A percentile compares a stretch with the other conserved stretches of the same genome.
Conservation (phyloP, 2,888 invertebrate genomes). For the Julus scandinavius region DNA sequence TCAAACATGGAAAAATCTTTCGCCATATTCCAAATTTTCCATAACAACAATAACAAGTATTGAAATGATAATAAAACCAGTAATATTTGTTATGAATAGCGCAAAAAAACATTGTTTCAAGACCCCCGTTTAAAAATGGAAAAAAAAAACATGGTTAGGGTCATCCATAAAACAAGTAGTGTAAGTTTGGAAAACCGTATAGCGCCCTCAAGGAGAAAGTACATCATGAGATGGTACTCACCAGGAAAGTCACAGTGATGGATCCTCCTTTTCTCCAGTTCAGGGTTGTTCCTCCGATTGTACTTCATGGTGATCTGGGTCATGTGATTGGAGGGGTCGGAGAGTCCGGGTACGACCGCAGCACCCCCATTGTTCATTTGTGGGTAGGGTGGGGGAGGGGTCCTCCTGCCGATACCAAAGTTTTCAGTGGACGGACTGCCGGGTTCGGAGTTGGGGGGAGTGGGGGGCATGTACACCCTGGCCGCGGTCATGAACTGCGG, state of each 20-base stretch:
- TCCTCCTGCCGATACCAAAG: conserved; percentile 71
- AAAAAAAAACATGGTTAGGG: too few species aligned
- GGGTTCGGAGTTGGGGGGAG: conserved; percentile 88
- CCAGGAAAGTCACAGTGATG: conserved; percentile 77
- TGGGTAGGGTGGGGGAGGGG: conserved; percentile 82
- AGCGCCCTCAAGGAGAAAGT: too few species aligned
- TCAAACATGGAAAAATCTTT: too few species aligned
- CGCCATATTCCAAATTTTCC: too few species aligned
- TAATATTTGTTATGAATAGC: too few species aligned
- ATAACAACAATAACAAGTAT: too few species aligned
- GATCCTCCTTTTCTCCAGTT: conserved; percentile 92
- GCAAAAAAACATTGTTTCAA: too few species aligned
- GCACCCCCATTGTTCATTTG: conserved; percentile 60
- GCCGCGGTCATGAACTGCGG: conserved; percentile 59
- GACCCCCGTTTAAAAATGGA: too few species aligned
- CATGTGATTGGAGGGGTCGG: neutral
- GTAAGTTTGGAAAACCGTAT: too few species aligned
- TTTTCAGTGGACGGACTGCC: conserved; percentile 74
- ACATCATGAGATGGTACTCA: neutral
- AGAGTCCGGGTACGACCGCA: neutral
- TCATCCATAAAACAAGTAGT: too few species aligned
- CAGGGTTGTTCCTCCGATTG: conserved; percentile 83
- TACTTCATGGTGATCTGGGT: conserved; percentile 62
- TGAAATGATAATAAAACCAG: too few species aligned
- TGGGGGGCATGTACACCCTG: conserved; percentile 84